Conservation (phyloP, 2,888 invertebrate species). For the Hanleya hanleyi region DNA sequence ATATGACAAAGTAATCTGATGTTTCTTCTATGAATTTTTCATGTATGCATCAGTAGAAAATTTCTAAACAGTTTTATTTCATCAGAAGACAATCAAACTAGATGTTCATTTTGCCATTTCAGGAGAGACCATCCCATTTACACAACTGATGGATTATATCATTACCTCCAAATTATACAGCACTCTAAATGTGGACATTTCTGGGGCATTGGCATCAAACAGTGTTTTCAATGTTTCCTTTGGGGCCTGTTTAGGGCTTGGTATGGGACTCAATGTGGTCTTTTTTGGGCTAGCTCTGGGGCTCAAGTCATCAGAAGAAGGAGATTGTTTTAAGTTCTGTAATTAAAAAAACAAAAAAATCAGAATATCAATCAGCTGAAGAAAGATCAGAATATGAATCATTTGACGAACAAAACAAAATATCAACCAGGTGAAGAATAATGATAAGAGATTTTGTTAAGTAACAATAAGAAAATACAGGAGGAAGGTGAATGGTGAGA, state of each 20-base stretch:
- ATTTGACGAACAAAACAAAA: not conserved
- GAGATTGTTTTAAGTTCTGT: slow-evolving; percentile 42
- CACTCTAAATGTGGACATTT: slow-evolving; percentile 74
- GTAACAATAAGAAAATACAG: too few relatives aligned
- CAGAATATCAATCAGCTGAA: not conserved
- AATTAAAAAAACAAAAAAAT: not conserved
- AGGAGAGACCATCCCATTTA: too few relatives aligned
- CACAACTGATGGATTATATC: too few relatives aligned
- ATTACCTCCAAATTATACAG: slow-evolving; percentile 75
- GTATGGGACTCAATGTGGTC: slow-evolving; percentile 39
- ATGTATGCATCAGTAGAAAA: too few relatives aligned
- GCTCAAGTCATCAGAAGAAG: slow-evolving; percentile 62
- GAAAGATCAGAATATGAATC: not conserved
- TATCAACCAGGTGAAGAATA: not conserved
- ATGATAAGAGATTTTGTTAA: not conserved
- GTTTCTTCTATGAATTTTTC: too few relatives aligned
- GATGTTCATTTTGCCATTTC: too few relatives aligned
- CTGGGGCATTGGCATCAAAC: slow-evolving; percentile 69
- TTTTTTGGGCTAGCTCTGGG: slow-evolving; percentile 65
- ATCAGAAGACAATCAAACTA: too few relatives aligned
- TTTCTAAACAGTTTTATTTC: too few relatives aligned
- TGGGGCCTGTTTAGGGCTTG: slow-evolving; percentile 47
- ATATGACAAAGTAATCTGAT: too few relatives aligned
- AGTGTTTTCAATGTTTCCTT: slow-evolving; percentile 69
- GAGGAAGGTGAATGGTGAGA: too few relatives aligned